A percentile compares a stretch with the other conserved stretches of the same genome.
These are phyloP conservation scores for Papilio polytes DNA, from an alignment of 1,140 invertebrate genomes.

Conservation along the genomic window DNA sequence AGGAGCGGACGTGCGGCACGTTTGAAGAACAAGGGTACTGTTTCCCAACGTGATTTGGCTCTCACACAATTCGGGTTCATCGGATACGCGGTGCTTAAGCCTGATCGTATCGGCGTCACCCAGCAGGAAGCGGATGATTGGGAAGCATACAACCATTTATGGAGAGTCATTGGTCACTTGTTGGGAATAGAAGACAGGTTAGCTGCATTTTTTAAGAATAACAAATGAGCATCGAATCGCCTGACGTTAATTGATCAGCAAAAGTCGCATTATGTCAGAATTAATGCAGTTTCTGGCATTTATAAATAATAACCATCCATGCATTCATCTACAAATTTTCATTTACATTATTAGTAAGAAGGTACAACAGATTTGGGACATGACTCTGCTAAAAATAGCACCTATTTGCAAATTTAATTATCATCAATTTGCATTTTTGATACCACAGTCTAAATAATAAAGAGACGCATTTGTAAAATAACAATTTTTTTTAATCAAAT, in stretches of 20 bases:
- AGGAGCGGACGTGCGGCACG: conserved; percentile 80
- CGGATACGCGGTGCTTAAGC: conserved; percentile 87
- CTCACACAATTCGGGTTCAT: conserved; percentile 93
- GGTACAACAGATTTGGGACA: too few relatives aligned
- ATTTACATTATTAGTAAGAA: too few relatives aligned
- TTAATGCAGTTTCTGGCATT: too few relatives aligned
- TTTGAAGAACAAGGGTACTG: conserved; percentile 73
- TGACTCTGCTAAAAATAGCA: too few relatives aligned
- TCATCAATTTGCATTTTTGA: background rate
- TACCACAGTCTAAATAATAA: background rate
- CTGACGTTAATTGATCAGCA: background rate
- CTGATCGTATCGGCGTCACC: conserved; percentile 86
- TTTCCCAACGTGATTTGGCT: conserved; percentile 91
- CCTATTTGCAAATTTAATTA: background rate
- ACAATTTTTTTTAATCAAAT: background rate
- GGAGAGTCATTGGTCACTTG: conserved; percentile 90
- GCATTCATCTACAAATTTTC: too few relatives aligned
- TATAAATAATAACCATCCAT: too few relatives aligned
- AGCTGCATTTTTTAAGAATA: conserved; percentile 50
- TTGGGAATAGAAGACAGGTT: conserved; percentile 91
- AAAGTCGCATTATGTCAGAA: background rate
- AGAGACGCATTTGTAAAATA: background rate
- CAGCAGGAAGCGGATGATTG: conserved; percentile 53
- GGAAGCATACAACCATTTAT: conserved; percentile 91
- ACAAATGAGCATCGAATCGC: background rate